Base-by-base conservation (phyloP, 2,888 invertebrate genomes). In the Scaptomyza tumidula region DNA sequence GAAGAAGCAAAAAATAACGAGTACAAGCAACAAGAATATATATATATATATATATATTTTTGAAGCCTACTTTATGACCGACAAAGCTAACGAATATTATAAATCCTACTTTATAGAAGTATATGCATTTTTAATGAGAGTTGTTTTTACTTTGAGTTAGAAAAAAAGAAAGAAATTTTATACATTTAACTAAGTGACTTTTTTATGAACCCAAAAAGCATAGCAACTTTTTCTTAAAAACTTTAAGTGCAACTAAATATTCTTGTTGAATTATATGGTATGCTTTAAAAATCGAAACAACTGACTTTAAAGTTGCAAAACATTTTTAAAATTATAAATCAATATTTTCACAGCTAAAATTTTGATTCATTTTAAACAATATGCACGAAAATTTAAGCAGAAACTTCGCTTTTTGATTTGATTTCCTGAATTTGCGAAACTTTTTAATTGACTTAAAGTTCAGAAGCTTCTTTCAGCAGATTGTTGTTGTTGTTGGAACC, bases 401-500 rank as follows among this genome's bases (percentile, higher is more conserved):
- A 48, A 45, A 0, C n/a, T n/a, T n/a, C 49, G 44, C 43, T 6
- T 27, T 10, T 29, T 65, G 50, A 71, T 54, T 29, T 46, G 24
- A 55, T 63, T 67, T 19, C 24, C 45, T 10, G 50, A 59, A 76
- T 67, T 63, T 72, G 29, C 10, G 31, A 39, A 67, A 75, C 68
- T 75, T 75, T 77, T 72, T 72, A 72, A 75, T 75, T 33, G 31
- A 63, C 14, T 77, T 63, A 24, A 45, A 75, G 52, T 49, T 60
- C 9, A 29, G 24, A 19, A 39, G 29, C 46, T 37, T 13, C 2
- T 9, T 3, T 14, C 14, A 9, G 3, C 3, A 39, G 55, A 55
- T 59, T 73, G 56, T 68, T 73, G 60, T n/a, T n/a, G n/a, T n/a
- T n/a, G n/a, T n/a, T 63, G 68, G 68, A 63, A 72, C 59, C 62